phyloP scores from a whole-genome alignment of 1,140 invertebrate species.

The Drosophila nigromelanica region DNA sequence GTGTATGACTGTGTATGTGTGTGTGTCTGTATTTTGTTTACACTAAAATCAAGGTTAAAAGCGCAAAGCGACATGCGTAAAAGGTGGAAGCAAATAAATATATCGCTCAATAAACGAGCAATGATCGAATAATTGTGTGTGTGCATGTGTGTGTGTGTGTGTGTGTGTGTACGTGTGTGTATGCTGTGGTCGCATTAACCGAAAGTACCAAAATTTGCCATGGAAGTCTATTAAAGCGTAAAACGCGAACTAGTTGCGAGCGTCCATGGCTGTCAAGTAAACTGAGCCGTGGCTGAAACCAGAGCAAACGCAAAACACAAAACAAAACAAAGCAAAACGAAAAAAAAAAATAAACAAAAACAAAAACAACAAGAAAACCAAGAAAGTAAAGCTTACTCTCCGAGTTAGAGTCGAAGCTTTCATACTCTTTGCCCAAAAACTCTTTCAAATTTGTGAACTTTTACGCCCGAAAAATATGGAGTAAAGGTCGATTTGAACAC shows the following conservation, averaged over 20 bases:
- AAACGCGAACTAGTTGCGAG: slow-evolving; percentile 34
- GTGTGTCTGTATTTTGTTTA: slow-evolving; percentile 68
- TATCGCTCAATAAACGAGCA: slow-evolving; percentile 56
- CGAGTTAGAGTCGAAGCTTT: slow-evolving; percentile 32
- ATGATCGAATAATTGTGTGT: slow-evolving; percentile 65
- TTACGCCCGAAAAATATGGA: slow-evolving; percentile 11
- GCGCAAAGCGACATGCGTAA: slow-evolving; percentile 72
- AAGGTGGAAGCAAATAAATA: slow-evolving; percentile 75
- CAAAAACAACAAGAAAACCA: slow-evolving; percentile 9
- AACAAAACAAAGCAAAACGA: neutral
- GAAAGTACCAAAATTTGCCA: slow-evolving; percentile 43
- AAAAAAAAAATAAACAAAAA: slow-evolving; percentile 3
- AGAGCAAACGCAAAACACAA: slow-evolving; percentile 33
- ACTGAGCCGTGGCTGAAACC: slow-evolving; percentile 42
- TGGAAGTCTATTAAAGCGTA: slow-evolving; percentile 46
- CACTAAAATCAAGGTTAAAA: slow-evolving; percentile 80
- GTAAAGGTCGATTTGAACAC: slow-evolving; percentile 7
- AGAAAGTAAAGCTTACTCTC: slow-evolving; percentile 41
- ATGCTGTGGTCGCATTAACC: slow-evolving; percentile 33
- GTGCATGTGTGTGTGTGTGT: neutral
- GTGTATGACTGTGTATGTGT: slow-evolving; percentile 6
- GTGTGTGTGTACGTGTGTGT: slow-evolving; percentile 6
- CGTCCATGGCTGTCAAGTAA: slow-evolving; percentile 18
- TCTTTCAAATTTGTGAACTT: neutral
- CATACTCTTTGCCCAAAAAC: slow-evolving; percentile 25